Conservation (phyloP, 2,797 vertebrate genomes). For the Iguana delicatissima region DNA sequence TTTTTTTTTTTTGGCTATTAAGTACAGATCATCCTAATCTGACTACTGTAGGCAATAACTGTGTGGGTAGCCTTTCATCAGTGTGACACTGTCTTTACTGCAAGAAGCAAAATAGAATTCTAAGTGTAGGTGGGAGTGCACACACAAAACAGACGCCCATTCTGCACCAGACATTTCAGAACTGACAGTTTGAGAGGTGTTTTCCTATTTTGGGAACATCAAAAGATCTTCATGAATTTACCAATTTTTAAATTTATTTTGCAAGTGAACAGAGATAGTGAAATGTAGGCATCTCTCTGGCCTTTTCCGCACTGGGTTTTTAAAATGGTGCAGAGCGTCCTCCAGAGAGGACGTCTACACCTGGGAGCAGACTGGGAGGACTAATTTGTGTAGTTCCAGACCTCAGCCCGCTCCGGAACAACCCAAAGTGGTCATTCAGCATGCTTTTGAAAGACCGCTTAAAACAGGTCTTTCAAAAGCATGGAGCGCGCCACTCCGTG, state of each 20-base stretch:
- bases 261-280: background rate
- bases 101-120: constrained; percentile 29
- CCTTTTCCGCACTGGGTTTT: too few relatives aligned
- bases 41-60: background rate
- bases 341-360: too few relatives aligned
- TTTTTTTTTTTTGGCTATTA: constrained; percentile 35
- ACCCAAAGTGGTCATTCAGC: too few relatives aligned
- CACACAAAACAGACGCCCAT: constrained; percentile 26
- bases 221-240: constrained; percentile 9
- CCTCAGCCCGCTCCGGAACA: too few relatives aligned
- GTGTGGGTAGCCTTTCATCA: constrained; percentile 44
- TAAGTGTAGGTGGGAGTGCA: constrained; percentile 26
- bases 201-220: constrained; percentile 51
- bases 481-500: too few relatives aligned
- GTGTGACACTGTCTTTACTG: background rate
- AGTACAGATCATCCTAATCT: background rate
- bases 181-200: background rate
- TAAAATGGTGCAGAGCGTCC: too few relatives aligned
- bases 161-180: constrained; percentile 42
- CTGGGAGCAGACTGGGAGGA: too few relatives aligned
- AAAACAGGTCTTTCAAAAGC: too few relatives aligned
- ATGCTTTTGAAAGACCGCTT: too few relatives aligned
- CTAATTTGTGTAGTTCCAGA: too few relatives aligned
- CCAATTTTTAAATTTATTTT: background rate
- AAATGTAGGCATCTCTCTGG: background rate